Evolutionary conservation across 2,888 invertebrate species (phyloP), one percentile per base, ranked within the genome.

Genomic region (Chalcosyrphus nemorum): DNA sequence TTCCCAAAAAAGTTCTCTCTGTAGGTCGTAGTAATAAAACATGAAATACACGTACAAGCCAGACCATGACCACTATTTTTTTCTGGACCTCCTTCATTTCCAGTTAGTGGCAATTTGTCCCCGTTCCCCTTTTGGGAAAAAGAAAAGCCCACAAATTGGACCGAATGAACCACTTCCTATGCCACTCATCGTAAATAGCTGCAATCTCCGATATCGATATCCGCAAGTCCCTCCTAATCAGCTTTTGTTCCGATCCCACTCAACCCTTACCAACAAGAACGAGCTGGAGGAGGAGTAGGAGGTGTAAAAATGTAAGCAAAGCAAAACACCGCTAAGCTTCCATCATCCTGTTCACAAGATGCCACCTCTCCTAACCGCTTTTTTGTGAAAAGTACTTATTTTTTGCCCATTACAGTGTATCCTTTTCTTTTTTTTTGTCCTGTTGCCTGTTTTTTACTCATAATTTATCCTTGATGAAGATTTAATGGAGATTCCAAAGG

Each of bases 401-500:
- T 65, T 65, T 65, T 70, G 29, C 57, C 71, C 63, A 78, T 78
- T 78, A 65, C 41, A 27, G 27, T 35, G 29, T 57, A 76, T 59
- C 76, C 29, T 57, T 72, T 66, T 74, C 17, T 47, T 52, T 35
- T 74, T 43, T 1, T 52, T 32, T 35, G n/a, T 1, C 9, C n/a
- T n/a, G n/a, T n/a, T n/a, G n/a, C 24, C 57, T 32, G 29, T 74
- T 74, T 82, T 63, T 19, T 27, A 38, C 80, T 84, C 78, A 78
- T 84, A 84, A 80, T 84, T 84, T 65, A 84, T 80, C 74, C 63
- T 59, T 84, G 84, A 84, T 84, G 80, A 84, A 70, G 80, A 84
- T 84, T 84, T 84, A 84, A 84, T 84, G 84, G 74, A 84, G 78
- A 84, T 80, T 84, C 68, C 38, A 38, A 80, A 84, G 80, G 84